These are phyloP conservation scores for Kradibia gibbosae DNA, from an alignment of 1,140 invertebrate species.

Conservation along the genomic window DNA sequence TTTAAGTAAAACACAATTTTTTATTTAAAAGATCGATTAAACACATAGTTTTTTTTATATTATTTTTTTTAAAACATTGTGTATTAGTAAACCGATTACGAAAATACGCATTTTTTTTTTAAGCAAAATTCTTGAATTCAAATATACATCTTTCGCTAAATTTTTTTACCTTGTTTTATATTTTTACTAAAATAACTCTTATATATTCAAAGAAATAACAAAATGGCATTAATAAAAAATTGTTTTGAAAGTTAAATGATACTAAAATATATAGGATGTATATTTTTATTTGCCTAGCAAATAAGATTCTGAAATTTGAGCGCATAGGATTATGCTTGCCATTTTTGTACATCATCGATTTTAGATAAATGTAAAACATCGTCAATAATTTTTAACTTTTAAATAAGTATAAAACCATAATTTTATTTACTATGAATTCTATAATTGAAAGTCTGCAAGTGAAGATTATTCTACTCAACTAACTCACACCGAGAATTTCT, in stretches of 20 bases:
- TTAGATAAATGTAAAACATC: neutral
- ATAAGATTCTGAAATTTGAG: neutral
- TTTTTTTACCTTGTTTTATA: neutral
- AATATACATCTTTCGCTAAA: neutral
- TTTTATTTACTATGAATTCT: neutral
- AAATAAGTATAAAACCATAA: neutral
- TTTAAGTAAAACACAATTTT: neutral
- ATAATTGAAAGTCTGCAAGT: neutral
- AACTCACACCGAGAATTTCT: neutral
- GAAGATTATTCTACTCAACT: neutral
- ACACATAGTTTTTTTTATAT: too few relatives aligned
- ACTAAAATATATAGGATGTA: neutral
- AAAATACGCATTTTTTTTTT: neutral
- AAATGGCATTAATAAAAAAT: neutral
- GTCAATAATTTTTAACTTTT: conserved; percentile 4
- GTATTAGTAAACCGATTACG: neutral
- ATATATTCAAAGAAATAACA: neutral
- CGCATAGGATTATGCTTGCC: neutral
- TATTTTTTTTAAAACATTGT: too few relatives aligned
- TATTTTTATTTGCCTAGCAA: neutral
- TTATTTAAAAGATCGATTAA: neutral
- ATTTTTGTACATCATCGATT: neutral
- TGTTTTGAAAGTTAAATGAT: neutral
- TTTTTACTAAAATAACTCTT: neutral
- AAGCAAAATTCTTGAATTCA: neutral